phyloP scores from a whole-genome alignment of 2,888 invertebrate species.

The Coelogynopora nodosa region DNA sequence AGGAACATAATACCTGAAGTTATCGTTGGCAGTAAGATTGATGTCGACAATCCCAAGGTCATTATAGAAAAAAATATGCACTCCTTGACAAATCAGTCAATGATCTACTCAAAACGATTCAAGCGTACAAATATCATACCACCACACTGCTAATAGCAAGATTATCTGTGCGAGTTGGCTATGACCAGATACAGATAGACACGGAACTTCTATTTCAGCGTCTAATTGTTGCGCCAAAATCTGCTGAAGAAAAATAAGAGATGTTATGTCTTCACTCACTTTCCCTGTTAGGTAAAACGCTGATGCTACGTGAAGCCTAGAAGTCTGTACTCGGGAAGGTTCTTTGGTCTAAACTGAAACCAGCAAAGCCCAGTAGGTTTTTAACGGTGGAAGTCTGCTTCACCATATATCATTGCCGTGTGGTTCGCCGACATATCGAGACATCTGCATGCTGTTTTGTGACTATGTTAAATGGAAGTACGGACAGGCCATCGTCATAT shows the following conservation, averaged over 20 bases:
- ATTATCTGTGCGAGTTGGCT: neutral
- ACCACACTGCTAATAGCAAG: constrained; percentile 46
- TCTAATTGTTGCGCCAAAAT: neutral
- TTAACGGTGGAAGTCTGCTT: neutral
- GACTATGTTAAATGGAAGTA: constrained; percentile 47
- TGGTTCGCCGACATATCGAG: constrained; percentile 47
- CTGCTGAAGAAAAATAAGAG: neutral
- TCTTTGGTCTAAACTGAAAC: constrained; percentile 38
- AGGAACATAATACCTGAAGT: neutral
- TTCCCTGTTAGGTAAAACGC: constrained; percentile 49
- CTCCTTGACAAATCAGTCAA: neutral
- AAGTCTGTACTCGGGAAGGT: constrained; percentile 49
- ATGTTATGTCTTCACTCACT: constrained; percentile 47
- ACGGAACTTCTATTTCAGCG: neutral
- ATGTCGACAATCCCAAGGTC: neutral
- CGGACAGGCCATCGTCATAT: constrained; percentile 48
- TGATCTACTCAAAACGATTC: neutral
- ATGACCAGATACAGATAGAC: neutral
- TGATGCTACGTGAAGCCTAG: constrained; percentile 46
- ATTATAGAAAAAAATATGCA: neutral
- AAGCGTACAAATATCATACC: constrained; percentile 43
- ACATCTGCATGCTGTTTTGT: constrained; percentile 48
- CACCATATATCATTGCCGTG: constrained; percentile 47
- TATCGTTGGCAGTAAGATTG: neutral
- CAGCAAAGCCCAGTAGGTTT: no score